Evolutionary conservation across 2,797 vertebrate species (phyloP).

Genomic region (Bovichtus diacanthus): DNA sequence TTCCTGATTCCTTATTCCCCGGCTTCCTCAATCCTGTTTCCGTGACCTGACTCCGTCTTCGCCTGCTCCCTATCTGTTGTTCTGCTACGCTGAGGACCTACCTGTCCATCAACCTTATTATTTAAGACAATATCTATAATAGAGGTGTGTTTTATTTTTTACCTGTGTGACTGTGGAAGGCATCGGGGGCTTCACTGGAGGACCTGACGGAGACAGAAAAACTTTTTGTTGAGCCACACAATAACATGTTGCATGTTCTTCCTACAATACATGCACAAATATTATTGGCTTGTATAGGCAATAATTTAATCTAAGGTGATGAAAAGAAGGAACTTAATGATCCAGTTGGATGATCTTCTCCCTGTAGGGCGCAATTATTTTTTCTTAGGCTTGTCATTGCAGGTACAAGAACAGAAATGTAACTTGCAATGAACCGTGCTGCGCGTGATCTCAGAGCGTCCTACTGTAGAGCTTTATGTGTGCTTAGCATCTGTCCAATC

Average conservation of each 20-base stretch:
- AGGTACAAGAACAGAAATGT: not conserved
- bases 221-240: not conserved
- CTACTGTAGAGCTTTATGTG: not conserved
- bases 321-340: not conserved
- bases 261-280: not conserved
- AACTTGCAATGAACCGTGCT: not conserved
- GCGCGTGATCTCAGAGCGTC: not conserved
- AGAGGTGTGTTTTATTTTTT: not conserved
- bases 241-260: not conserved
- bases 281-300: not conserved
- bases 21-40: too few relatives aligned
- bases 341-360: not conserved
- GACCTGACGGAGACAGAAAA: slow-evolving; percentile 62
- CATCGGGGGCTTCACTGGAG: slow-evolving; percentile 89
- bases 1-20: too few relatives aligned
- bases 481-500: not conserved
- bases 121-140: too few relatives aligned
- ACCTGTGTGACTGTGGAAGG: slow-evolving; percentile 83
- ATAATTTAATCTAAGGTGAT: not conserved
- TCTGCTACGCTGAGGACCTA: too few relatives aligned
- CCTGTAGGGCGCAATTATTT: too few relatives aligned
- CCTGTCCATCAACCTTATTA: too few relatives aligned
- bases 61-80: too few relatives aligned
- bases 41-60: too few relatives aligned
- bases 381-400: not conserved